phyloP scores from a whole-genome alignment of 2,888 invertebrate genomes.

The Patella pellucida region DNA sequence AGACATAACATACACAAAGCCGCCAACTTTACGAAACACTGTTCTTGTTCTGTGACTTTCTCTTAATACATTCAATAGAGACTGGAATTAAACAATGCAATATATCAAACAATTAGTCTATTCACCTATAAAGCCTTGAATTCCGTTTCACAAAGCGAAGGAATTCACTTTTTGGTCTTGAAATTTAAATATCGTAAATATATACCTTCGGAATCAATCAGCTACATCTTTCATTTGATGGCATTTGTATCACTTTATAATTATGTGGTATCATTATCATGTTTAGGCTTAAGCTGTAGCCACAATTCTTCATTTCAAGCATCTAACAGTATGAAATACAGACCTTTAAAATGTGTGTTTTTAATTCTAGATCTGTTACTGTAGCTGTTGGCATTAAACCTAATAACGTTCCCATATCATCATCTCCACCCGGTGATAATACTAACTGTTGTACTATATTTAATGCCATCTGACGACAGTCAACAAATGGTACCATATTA shows the following conservation, averaged over 20 bases:
- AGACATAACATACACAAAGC: slow-evolving; percentile 97
- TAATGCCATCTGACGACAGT: slow-evolving; percentile 84
- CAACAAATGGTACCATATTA: slow-evolving; percentile 76
- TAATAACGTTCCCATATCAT: slow-evolving; percentile 93
- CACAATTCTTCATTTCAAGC: no score
- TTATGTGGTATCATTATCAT: no score
- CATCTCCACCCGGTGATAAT: slow-evolving; percentile 89
- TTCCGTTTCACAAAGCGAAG: no score
- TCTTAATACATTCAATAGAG: slow-evolving; percentile 87
- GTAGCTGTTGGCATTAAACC: slow-evolving; percentile 93
- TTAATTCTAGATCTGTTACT: slow-evolving; percentile 83
- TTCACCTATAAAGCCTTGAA: no score
- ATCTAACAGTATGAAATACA: not conserved
- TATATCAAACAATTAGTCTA: no score
- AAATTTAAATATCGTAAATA: no score
- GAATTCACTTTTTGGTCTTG: no score
- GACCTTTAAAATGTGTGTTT: slow-evolving; percentile 84
- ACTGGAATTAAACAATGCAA: slow-evolving; percentile 69
- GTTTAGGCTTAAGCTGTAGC: no score
- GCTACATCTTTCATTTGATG: no score
- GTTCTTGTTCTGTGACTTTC: slow-evolving; percentile 97
- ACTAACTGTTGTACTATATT: slow-evolving; percentile 73
- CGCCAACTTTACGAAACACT: slow-evolving; percentile 96
- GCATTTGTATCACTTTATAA: no score
- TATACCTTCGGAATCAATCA: no score